Conservation (phyloP, 2,113 vertebrate species). For the Cyanoliseus patagonus region DNA sequence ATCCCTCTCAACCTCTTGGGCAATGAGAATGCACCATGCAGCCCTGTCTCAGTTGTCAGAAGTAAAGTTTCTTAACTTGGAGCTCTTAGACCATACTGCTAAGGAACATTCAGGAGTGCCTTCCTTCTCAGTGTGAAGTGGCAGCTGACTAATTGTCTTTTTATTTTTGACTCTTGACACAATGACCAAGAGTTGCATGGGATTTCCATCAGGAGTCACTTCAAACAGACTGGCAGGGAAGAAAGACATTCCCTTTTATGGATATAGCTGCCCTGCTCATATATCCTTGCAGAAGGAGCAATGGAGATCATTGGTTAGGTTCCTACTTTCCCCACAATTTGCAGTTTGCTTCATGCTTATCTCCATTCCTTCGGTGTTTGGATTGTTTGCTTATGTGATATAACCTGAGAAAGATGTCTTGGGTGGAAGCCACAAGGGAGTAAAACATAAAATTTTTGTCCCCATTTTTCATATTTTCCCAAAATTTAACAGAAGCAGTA, state of each 20-base stretch:
- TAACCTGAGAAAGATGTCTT: neutral
- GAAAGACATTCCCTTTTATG: neutral
- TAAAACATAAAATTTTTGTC: neutral
- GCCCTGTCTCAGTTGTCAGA: neutral
- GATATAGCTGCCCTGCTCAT: neutral
- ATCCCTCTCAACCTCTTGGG: neutral
- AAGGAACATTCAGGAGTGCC: neutral
- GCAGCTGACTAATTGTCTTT: neutral
- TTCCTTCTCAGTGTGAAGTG: neutral
- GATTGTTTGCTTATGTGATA: neutral
- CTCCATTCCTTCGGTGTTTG: neutral
- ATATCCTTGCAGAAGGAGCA: neutral
- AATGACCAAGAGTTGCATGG: neutral
- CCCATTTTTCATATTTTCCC: neutral
- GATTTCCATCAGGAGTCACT: neutral
- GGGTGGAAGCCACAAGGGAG: neutral
- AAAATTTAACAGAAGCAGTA: neutral
- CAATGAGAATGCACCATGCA: neutral
- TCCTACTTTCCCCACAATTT: neutral
- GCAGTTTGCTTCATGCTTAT: neutral
- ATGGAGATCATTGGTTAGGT: neutral
- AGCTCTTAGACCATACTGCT: neutral
- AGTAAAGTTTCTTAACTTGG: neutral
- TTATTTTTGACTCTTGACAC: neutral
- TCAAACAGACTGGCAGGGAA: neutral